A percentile compares a stretch with the other conserved stretches of the same genome.
These are phyloP conservation scores for Vipera latastei DNA, from an alignment of 2,797 vertebrate genomes.

Conservation along the genomic window DNA sequence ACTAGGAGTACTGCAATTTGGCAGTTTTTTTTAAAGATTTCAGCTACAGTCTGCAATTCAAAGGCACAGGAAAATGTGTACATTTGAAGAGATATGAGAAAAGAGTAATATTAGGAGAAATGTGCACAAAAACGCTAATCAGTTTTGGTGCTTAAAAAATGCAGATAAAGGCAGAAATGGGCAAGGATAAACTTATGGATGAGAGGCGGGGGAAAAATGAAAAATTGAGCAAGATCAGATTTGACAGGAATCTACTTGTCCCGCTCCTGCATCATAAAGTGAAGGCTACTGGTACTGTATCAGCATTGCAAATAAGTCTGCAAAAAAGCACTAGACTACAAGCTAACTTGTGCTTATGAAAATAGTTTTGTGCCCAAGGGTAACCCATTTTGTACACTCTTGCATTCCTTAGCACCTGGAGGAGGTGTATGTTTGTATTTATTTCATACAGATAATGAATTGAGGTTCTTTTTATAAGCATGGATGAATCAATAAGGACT, in stretches of 20 bases:
- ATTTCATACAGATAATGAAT: background rate
- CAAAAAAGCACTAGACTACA: background rate
- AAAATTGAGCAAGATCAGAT: background rate
- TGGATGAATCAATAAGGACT: background rate
- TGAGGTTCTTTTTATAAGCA: background rate
- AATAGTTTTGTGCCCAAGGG: background rate
- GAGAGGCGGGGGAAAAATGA: background rate
- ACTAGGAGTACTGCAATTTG: background rate
- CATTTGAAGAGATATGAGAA: background rate
- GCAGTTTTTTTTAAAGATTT: background rate
- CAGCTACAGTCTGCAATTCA: background rate
- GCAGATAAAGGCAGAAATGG: background rate
- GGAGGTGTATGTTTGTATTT: background rate
- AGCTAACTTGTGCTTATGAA: background rate
- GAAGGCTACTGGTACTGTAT: background rate
- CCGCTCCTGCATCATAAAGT: background rate
- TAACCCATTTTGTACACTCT: background rate
- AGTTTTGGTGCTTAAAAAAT: background rate
- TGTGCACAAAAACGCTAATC: background rate
- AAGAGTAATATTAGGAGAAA: background rate
- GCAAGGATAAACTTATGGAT: background rate
- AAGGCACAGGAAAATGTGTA: background rate
- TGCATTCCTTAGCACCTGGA: background rate
- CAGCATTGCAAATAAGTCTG: background rate
- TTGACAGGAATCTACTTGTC: background rate